Evolutionary conservation across 1,140 invertebrate species (phyloP).

Genomic region (Acyrthosiphon pisum): DNA sequence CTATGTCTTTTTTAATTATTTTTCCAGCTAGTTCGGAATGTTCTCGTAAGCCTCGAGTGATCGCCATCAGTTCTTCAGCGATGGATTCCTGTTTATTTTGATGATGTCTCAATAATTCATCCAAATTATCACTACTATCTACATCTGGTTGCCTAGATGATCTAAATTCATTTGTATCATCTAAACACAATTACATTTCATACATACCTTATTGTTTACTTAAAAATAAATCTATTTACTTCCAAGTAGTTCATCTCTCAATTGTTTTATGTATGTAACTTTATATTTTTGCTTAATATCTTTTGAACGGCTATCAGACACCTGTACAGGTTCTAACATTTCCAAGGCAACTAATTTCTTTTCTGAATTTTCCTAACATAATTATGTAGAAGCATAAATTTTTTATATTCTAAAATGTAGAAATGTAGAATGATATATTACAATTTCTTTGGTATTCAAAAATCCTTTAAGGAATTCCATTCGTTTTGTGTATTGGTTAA

Average conservation of each 20-base stretch:
- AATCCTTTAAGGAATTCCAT: slow-evolving; percentile 58
- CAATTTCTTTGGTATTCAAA: slow-evolving; percentile 58
- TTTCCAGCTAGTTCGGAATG: slow-evolving; percentile 83
- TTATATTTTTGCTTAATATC: slow-evolving; percentile 82
- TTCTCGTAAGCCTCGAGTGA: slow-evolving; percentile 87
- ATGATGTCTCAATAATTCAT: slow-evolving; percentile 83
- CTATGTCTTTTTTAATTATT: slow-evolving; percentile 86
- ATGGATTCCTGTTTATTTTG: slow-evolving; percentile 89
- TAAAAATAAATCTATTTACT: slow-evolving; percentile 41
- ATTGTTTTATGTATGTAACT: slow-evolving; percentile 75
- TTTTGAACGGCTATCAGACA: slow-evolving; percentile 64
- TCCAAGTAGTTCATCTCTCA: slow-evolving; percentile 70
- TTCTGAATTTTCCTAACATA: slow-evolving; percentile 55
- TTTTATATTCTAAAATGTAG: neutral
- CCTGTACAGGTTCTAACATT: slow-evolving; percentile 55
- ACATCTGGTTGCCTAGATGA: slow-evolving; percentile 36
- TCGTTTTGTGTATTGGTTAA: slow-evolving; percentile 55
- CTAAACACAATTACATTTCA: slow-evolving; percentile 21
- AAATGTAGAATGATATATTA: slow-evolving; percentile 24
- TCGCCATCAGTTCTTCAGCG: slow-evolving; percentile 89
- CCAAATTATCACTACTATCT: slow-evolving; percentile 61
- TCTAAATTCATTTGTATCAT: slow-evolving; percentile 36
- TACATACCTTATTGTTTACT: neutral
- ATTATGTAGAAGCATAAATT: neutral
- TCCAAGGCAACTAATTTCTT: slow-evolving; percentile 58